Conservation (phyloP, 1,140 invertebrate genomes). For the Pissodes strobi region DNA sequence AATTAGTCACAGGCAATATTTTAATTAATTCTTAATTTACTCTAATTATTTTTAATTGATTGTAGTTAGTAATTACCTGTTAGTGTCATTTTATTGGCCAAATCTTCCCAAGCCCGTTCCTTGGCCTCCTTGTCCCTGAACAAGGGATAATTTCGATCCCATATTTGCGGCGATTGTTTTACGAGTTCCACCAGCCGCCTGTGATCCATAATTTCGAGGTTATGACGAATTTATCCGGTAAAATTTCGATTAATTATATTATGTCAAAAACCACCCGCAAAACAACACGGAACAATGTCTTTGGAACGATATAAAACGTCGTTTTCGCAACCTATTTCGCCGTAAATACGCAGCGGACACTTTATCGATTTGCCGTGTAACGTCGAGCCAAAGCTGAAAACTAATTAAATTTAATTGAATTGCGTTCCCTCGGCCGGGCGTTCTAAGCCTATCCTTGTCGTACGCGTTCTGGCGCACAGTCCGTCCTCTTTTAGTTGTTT, state of each 20-base stretch:
- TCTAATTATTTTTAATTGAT: too few relatives aligned
- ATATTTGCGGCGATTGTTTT: conserved; percentile 35
- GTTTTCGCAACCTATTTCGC: too few relatives aligned
- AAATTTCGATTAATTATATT: too few relatives aligned
- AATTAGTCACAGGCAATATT: too few relatives aligned
- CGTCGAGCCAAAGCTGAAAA: not conserved
- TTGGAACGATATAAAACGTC: too few relatives aligned
- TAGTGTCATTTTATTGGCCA: conserved; percentile 29
- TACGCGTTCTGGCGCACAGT: not conserved
- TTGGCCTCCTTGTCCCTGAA: conserved; percentile 40
- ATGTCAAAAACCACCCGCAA: too few relatives aligned
- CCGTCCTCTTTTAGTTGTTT: conserved; percentile 4
- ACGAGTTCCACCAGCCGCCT: conserved; percentile 29
- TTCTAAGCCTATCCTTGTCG: not conserved
- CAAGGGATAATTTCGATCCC: conserved; percentile 38
- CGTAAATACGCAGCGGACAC: too few relatives aligned
- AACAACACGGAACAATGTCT: too few relatives aligned
- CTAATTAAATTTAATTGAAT: conserved; percentile 29
- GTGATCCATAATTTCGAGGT: conserved; percentile 31
- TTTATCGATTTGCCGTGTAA: too few relatives aligned
- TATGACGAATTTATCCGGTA: too few relatives aligned
- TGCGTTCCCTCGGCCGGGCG: not conserved
- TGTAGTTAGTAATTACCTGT: too few relatives aligned
- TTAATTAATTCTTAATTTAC: too few relatives aligned
- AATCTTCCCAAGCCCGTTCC: conserved; percentile 35